A percentile compares a stretch with the other conserved stretches of the same genome.
Conservation (phyloP, 2,888 invertebrate species). For the Cheilosia urbana region DNA sequence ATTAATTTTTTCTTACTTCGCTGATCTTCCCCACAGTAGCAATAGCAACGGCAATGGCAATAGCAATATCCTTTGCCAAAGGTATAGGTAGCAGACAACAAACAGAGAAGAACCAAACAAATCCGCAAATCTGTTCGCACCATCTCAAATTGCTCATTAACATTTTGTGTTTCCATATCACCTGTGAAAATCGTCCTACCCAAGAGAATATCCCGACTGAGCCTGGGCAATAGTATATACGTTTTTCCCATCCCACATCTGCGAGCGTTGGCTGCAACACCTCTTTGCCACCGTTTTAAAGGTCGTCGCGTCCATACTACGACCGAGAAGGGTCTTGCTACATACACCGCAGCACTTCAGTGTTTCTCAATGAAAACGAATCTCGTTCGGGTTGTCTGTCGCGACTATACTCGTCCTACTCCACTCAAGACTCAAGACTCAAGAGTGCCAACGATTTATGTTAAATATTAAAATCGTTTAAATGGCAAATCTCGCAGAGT, state of each 20-base stretch:
- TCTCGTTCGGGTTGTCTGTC: conserved; percentile 58
- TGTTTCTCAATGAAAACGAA: conserved; percentile 74
- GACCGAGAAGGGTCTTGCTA: background rate
- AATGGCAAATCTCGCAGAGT: conserved; percentile 76
- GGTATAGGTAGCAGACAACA: conserved; percentile 23
- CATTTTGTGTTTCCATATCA: conserved; percentile 84
- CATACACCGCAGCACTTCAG: conserved; percentile 4
- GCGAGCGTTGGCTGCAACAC: conserved; percentile 28
- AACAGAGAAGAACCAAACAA: conserved; percentile 44
- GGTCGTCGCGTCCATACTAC: conserved; percentile 46
- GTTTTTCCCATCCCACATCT: conserved; percentile 57
- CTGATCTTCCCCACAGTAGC: conserved; percentile 35
- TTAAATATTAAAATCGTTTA: conserved; percentile 77
- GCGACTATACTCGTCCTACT: conserved; percentile 67
- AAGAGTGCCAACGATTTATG: conserved; percentile 76
- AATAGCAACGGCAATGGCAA: background rate
- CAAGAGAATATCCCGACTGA: conserved; percentile 31
- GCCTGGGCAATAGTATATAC: conserved; percentile 24
- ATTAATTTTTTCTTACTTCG: conserved; percentile 32
- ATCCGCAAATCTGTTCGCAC: conserved; percentile 83
- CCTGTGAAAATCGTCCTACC: conserved; percentile 83
- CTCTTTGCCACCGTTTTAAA: conserved; percentile 64
- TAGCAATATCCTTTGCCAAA: background rate
- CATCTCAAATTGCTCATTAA: conserved; percentile 85
- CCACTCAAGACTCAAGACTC: conserved; percentile 66